phyloP scores from a whole-genome alignment of 2,888 invertebrate genomes.

The Augochlorella aurata region DNA sequence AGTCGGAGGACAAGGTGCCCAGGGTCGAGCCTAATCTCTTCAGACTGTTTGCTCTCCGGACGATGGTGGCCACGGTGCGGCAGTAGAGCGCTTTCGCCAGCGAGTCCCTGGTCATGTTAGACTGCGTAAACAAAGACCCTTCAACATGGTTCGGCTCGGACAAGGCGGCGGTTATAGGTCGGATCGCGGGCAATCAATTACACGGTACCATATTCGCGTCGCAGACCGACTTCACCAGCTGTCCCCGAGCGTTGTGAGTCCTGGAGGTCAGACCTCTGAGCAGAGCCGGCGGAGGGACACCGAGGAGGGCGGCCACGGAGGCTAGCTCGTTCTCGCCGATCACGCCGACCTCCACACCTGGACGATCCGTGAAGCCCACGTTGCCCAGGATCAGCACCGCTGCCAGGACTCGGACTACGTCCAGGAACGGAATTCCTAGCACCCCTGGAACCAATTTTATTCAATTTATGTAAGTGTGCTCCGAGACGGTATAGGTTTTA shows the following conservation, averaged over 20 bases:
- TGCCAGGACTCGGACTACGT: constrained; percentile 95
- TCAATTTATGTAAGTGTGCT: background rate
- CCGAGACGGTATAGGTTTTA: background rate
- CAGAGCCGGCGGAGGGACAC: constrained; percentile 89
- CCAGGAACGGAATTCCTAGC: constrained; percentile 95
- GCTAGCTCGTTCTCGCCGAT: constrained; percentile 92
- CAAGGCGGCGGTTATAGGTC: background rate
- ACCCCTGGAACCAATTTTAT: constrained; percentile 83
- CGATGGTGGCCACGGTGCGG: constrained; percentile 96
- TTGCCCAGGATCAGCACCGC: constrained; percentile 96
- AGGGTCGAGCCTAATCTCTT: constrained; percentile 92
- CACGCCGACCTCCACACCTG: constrained; percentile 89
- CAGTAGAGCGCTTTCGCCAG: constrained; percentile 96
- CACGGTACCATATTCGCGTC: constrained; percentile 88
- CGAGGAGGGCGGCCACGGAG: constrained; percentile 92
- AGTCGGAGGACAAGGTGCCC: constrained; percentile 93
- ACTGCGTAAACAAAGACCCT: constrained; percentile 81
- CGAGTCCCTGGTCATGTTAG: constrained; percentile 93
- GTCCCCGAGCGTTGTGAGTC: constrained; percentile 90
- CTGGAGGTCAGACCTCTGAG: constrained; percentile 92
- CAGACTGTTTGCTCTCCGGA: constrained; percentile 94
- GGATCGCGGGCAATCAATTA: constrained; percentile 25
- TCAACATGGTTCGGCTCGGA: constrained; percentile 42
- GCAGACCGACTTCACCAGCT: constrained; percentile 91
- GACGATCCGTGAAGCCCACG: constrained; percentile 93